Percentiles rank a stretch among this genome's conserved stretches.
phyloP scores from a whole-genome alignment of 2,888 invertebrate species.

The Morinoia aosen region DNA sequence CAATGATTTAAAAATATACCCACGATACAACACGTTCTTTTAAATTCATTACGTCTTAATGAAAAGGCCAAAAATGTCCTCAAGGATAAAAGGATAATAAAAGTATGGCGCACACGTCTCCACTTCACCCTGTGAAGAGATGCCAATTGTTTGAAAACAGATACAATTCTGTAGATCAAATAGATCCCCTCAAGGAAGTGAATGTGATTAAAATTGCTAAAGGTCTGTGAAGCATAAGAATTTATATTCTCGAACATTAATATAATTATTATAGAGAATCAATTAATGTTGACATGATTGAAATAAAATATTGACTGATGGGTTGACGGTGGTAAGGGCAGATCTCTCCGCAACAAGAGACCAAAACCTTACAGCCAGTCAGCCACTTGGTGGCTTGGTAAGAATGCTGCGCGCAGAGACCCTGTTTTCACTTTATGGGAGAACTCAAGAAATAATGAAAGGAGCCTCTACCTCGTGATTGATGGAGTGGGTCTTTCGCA shows the following conservation, averaged over 20 bases:
- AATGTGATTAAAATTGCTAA: neutral
- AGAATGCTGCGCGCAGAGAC: neutral
- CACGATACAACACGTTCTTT: neutral
- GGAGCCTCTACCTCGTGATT: neutral
- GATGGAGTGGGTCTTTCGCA: neutral
- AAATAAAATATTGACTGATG: slow-evolving; percentile 43
- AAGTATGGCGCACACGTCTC: slow-evolving; percentile 29
- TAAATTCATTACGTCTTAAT: neutral
- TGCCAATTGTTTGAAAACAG: slow-evolving; percentile 49
- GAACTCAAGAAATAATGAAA: neutral
- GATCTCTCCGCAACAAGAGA: slow-evolving; percentile 43
- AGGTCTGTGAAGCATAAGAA: neutral
- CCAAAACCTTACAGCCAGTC: slow-evolving; percentile 30
- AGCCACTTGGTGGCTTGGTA: slow-evolving; percentile 35
- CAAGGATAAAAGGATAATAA: slow-evolving; percentile 33
- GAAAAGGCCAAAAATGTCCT: neutral
- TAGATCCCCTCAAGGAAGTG: neutral
- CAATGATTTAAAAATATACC: neutral
- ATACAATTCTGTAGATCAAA: neutral
- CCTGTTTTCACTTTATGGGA: slow-evolving; percentile 30
- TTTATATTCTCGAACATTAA: neutral
- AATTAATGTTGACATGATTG: slow-evolving; percentile 34
- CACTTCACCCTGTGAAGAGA: slow-evolving; percentile 1
- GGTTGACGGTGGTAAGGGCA: slow-evolving; percentile 10
- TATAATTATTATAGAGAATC: neutral